Evolutionary conservation across 1,140 invertebrate species (phyloP).

Genomic region (Wasmannia auropunctata): DNA sequence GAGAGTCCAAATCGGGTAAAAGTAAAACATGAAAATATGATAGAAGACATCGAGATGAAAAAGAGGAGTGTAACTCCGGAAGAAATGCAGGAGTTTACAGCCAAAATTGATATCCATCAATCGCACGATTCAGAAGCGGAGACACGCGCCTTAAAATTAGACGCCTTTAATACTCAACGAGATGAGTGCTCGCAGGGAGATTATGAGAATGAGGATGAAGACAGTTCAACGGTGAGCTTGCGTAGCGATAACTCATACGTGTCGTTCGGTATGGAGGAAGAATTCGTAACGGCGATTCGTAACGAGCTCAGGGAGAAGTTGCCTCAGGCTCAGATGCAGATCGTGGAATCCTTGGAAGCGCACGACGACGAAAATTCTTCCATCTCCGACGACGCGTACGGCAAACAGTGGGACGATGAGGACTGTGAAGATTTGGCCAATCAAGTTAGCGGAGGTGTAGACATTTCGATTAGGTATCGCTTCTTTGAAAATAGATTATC

Average conservation of each 20-base stretch:
- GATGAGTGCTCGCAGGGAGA: constrained; percentile 30
- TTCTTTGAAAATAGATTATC: constrained; percentile 10
- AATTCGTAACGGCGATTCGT: constrained; percentile 89
- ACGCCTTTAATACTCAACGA: background rate
- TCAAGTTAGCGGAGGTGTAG: constrained; percentile 77
- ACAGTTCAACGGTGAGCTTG: constrained; percentile 82
- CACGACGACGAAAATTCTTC: constrained; percentile 80
- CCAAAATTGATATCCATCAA: background rate
- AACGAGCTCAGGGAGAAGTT: constrained; percentile 90
- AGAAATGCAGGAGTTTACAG: background rate
- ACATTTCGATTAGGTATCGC: constrained; percentile 84
- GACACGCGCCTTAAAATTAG: background rate
- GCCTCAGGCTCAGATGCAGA: constrained; percentile 88
- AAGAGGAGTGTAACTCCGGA: background rate
- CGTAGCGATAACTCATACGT: constrained; percentile 85
- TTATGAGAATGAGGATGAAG: constrained; percentile 77
- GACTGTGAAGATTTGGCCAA: constrained; percentile 75
- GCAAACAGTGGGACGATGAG: constrained; percentile 80
- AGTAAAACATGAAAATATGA: background rate
- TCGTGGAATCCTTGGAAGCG: constrained; percentile 80
- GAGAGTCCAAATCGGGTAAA: background rate
- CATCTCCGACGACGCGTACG: constrained; percentile 72
- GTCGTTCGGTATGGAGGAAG: constrained; percentile 88
- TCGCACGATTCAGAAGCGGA: background rate
- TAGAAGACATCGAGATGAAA: background rate